Percentiles rank a stretch among this genome's conserved stretches.
Evolutionary conservation across 2,113 vertebrate species (phyloP).

Genomic region (Ctenomys sociabilis): DNA sequence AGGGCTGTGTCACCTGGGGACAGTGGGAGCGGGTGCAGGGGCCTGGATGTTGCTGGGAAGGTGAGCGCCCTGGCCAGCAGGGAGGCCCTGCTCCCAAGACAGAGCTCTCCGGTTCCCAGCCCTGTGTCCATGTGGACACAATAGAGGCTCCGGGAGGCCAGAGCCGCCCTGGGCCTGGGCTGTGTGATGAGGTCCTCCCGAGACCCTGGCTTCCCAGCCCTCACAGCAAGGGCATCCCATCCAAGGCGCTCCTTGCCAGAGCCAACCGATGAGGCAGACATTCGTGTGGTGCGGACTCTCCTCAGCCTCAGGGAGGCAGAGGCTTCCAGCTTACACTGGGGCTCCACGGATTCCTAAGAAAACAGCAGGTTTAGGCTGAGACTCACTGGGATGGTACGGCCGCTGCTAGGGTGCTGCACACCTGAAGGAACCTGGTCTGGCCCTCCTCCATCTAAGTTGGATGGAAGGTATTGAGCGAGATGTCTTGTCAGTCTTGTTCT

Average conservation of each 20-base stretch:
- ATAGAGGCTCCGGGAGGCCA: accelerated
- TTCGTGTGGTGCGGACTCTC: neutral
- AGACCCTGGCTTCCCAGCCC: neutral
- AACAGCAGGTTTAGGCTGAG: accelerated
- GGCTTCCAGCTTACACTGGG: no score
- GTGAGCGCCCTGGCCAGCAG: neutral
- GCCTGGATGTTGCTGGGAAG: neutral
- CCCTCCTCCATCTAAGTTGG: accelerated
- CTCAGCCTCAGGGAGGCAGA: neutral
- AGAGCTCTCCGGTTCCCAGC: no score
- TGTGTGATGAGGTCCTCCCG: neutral
- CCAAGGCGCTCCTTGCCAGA: neutral
- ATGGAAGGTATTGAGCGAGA: no score
- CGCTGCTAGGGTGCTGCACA: no score
- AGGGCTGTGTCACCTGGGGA: neutral
- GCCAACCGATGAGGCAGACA: neutral
- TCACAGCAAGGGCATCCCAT: accelerated
- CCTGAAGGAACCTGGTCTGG: neutral
- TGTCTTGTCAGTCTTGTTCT: neutral
- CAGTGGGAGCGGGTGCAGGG: accelerated
- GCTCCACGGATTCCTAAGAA: neutral
- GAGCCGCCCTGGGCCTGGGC: neutral
- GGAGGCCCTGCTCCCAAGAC: neutral
- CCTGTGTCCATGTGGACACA: neutral
- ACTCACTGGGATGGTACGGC: no score